These are phyloP conservation scores for Lordiphosa collinella DNA, from an alignment of 1,140 invertebrate genomes.

Conservation along the genomic window DNA sequence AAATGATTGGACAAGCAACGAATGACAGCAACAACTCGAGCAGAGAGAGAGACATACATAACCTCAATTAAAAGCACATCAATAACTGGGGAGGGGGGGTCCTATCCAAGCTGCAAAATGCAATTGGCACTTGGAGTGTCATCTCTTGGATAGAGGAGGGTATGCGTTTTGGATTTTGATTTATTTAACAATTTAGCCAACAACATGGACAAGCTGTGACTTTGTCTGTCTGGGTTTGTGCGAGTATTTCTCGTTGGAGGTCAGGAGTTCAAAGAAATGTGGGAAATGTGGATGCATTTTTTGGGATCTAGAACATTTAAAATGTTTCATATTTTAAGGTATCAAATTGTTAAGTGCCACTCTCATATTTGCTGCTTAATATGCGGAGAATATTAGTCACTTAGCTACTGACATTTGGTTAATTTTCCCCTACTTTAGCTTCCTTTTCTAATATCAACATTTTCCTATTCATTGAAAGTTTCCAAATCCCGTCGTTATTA, in stretches of 20 bases:
- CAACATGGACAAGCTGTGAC: conserved; percentile 44
- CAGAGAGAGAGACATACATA: conserved; percentile 36
- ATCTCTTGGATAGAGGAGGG: conserved; percentile 40
- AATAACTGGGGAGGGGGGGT: conserved; percentile 37
- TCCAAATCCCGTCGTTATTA: conserved; percentile 22
- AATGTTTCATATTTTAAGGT: no score
- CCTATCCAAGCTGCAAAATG: conserved; percentile 20
- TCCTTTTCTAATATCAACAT: no score
- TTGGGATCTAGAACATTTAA: no score
- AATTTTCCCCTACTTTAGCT: no score
- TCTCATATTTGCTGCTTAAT: no score
- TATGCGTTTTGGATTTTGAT: conserved; percentile 59
- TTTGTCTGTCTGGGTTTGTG: neutral
- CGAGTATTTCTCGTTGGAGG: neutral
- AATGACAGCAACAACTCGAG: conserved; percentile 44
- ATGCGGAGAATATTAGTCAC: no score
- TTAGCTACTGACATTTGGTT: no score
- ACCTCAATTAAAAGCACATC: conserved; percentile 78
- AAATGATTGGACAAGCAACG: conserved; percentile 56
- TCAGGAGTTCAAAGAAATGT: neutral
- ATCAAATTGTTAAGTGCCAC: no score
- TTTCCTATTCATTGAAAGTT: neutral
- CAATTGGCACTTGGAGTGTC: conserved; percentile 66
- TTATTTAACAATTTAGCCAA: conserved; percentile 73
- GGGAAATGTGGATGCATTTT: no score